These are phyloP conservation scores for Hyles euphorbiae DNA, from an alignment of 1,140 invertebrate species.

Conservation along the genomic window DNA sequence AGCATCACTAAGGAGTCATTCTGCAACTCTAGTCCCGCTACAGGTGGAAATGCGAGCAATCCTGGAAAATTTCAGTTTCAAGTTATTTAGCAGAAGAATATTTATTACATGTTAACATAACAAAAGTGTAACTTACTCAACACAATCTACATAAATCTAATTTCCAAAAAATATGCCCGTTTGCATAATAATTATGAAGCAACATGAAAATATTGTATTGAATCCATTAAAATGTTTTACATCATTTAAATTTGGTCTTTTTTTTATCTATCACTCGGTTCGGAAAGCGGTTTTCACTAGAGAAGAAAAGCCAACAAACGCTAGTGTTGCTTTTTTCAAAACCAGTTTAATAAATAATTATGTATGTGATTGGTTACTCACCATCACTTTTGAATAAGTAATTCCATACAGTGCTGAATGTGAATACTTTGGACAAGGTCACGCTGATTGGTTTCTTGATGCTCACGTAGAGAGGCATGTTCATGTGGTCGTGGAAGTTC, in stretches of 20 bases:
- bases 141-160: too few species aligned
- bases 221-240: too few species aligned
- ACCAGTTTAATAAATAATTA: too few species aligned
- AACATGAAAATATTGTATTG: too few species aligned
- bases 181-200: too few species aligned
- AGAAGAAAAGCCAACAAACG: too few species aligned
- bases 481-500: slow-evolving; percentile 84
- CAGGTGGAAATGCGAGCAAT: slow-evolving; percentile 76
- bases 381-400: slow-evolving; percentile 79
- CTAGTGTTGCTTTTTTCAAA: too few species aligned
- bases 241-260: too few species aligned
- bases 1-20: slow-evolving; percentile 77
- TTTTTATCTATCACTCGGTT: too few species aligned
- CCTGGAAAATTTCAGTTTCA: slow-evolving; percentile 33
- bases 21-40: slow-evolving; percentile 74
- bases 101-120: background rate
- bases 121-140: too few species aligned
- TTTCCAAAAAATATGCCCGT: too few species aligned
- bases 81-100: background rate
- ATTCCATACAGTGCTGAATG: slow-evolving; percentile 74
- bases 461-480: slow-evolving; percentile 81
- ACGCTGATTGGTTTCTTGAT: slow-evolving; percentile 78
- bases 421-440: slow-evolving; percentile 79
- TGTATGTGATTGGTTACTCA: slow-evolving; percentile 32
- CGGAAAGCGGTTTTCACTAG: too few species aligned